Percentiles rank a stretch among this genome's conserved stretches.
These are phyloP conservation scores for Tetropium fuscum DNA, from an alignment of 2,888 invertebrate species.

Conservation along the genomic window DNA sequence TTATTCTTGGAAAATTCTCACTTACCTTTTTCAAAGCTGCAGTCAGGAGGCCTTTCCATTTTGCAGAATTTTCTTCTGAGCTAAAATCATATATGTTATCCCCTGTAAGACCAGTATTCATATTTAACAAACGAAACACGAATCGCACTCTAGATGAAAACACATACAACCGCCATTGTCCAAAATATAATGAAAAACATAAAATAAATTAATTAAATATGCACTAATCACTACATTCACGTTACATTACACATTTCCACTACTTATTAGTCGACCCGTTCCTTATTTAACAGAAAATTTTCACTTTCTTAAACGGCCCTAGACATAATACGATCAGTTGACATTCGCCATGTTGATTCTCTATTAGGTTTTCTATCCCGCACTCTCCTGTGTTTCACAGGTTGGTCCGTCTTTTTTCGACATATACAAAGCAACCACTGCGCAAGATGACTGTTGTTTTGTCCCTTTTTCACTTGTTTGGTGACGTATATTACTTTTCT, in stretches of 20 bases:
- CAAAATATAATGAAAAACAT: slow-evolving; percentile 45
- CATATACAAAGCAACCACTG: slow-evolving; percentile 41
- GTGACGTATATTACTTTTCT: slow-evolving; percentile 31
- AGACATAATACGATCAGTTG: slow-evolving; percentile 56
- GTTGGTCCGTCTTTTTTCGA: slow-evolving; percentile 36
- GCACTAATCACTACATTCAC: slow-evolving; percentile 48
- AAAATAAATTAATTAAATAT: slow-evolving; percentile 48
- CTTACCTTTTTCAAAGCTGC: slow-evolving; percentile 87
- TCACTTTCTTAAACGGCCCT: slow-evolving; percentile 48
- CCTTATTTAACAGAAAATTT: slow-evolving; percentile 40
- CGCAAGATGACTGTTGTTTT: slow-evolving; percentile 37
- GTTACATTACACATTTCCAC: slow-evolving; percentile 57
- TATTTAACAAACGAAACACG: slow-evolving; percentile 50
- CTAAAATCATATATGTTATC: slow-evolving; percentile 83
- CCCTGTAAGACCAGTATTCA: slow-evolving; percentile 67
- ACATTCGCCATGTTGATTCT: slow-evolving; percentile 54
- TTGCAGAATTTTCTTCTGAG: slow-evolving; percentile 88
- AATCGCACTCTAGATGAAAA: slow-evolving; percentile 43
- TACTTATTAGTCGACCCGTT: slow-evolving; percentile 38
- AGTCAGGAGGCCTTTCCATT: slow-evolving; percentile 94
- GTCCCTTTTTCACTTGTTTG: slow-evolving; percentile 35
- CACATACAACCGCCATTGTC: slow-evolving; percentile 48
- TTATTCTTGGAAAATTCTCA: slow-evolving; percentile 22
- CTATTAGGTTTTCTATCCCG: slow-evolving; percentile 38
- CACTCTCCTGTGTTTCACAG: background rate